Conservation (phyloP, 92 coral and sea anemone species). For the Paragorgia papillata region DNA sequence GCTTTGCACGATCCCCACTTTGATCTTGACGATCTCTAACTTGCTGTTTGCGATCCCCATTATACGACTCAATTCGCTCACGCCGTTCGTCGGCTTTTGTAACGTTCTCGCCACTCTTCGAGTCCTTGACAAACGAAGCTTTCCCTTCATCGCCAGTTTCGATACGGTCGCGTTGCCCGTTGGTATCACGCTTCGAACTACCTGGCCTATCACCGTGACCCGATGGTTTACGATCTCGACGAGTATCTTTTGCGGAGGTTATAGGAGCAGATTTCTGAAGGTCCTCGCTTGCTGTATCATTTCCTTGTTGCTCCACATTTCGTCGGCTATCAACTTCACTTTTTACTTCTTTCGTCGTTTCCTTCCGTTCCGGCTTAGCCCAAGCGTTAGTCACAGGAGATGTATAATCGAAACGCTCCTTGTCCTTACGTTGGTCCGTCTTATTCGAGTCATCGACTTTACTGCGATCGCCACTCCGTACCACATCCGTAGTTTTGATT, state of each 20-base stretch:
- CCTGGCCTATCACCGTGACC: neutral
- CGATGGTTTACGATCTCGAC: neutral
- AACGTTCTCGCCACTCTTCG: neutral
- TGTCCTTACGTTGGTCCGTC: neutral
- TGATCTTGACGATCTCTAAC: too few species aligned
- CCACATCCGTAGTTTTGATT: neutral
- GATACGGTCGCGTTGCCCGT: neutral
- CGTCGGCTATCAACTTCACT: conserved; percentile 6
- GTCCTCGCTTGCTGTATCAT: neutral
- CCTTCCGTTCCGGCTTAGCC: neutral
- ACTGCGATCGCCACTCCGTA: neutral
- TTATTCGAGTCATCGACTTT: neutral
- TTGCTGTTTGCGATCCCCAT: conserved; percentile 20
- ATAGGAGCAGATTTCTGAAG: neutral
- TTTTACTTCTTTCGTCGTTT: conserved; percentile 31
- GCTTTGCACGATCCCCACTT: too few species aligned
- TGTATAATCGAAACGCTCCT: neutral
- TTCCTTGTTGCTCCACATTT: neutral
- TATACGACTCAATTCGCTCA: conserved; percentile 24
- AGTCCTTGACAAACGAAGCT: neutral
- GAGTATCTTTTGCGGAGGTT: neutral
- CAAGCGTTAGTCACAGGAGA: conserved; percentile 20
- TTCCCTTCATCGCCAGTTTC: conserved; percentile 2
- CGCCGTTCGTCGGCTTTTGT: conserved; percentile 16
- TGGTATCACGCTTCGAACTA: neutral